A percentile compares a stretch with the other conserved stretches of the same genome.
Conservation (phyloP, 2,113 vertebrate genomes). For the Hippopotamus amphibius region DNA sequence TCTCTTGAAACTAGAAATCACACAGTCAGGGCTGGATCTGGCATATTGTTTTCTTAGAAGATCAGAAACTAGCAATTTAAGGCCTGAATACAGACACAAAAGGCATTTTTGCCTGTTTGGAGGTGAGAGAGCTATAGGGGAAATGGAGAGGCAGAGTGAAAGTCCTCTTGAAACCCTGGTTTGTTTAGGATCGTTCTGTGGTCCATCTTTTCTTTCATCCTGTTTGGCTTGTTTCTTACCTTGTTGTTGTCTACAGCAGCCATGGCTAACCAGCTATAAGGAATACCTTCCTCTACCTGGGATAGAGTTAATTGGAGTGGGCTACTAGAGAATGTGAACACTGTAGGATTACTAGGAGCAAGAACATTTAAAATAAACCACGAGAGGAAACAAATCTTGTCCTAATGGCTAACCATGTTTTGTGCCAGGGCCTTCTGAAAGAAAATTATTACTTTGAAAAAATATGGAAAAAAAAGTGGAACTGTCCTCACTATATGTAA, state of each 20-base stretch:
- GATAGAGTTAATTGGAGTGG: background rate
- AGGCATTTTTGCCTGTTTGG: background rate
- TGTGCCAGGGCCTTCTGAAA: slow-evolving; percentile 51
- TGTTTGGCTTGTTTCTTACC: background rate
- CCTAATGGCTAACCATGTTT: background rate
- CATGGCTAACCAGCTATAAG: background rate
- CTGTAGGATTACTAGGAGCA: background rate
- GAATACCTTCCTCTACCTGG: background rate
- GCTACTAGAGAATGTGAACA: background rate
- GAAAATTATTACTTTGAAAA: background rate
- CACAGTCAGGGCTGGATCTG: background rate
- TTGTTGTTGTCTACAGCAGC: background rate
- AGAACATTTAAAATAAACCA: background rate
- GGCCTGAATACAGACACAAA: background rate
- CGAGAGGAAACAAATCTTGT: background rate
- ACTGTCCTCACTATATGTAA: background rate
- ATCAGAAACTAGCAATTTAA: slow-evolving; percentile 15
- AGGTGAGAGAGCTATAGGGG: background rate
- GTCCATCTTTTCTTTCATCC: background rate
- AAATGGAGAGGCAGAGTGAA: background rate
- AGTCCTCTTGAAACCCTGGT: background rate
- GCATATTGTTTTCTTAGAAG: slow-evolving; percentile 32
- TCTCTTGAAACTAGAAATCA: background rate
- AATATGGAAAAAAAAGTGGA: background rate
- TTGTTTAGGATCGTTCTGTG: background rate